Evolutionary conservation across 1,140 invertebrate genomes (phyloP), one percentile per base, ranked within the genome.

Genomic region (Tyrophagus putrescentiae): DNA sequence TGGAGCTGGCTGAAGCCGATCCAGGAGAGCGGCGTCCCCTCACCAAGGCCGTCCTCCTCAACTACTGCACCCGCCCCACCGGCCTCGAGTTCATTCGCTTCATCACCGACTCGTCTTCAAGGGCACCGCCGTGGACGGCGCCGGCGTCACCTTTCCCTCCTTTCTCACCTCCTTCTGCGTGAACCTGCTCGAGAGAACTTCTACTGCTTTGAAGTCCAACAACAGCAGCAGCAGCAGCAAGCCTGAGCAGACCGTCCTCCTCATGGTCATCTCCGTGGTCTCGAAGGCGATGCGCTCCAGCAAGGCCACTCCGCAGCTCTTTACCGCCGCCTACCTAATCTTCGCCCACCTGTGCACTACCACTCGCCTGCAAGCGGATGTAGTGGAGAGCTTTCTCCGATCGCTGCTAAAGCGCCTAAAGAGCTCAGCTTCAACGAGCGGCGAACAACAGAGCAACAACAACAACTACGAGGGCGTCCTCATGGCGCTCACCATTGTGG

Each of bases 1-100:
- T 94, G 87, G 87, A 72, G 79, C 65, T 94, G 87, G 84, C 69
- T 94, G 13, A 69, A 76, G 23, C 70, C 77, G 1, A 62, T 87
- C 0, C 83, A 90, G 70, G 85, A 83, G 69, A 72, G 79, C 31
- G 84, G 85, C 16, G 70, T 82, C 13, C 78, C 81, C 69, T 93
- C 23, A 71, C 84, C 0, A 82, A 84, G 65, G 72, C 77, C 27
- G 76, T 79, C n/a, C 70, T 93, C 9, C 73, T 85, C 3, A 84
- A 83, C 67, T 80, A 82, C 62, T 82, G 83, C 64, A 74, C 77
- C 2, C 77, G 76, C 9, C 80, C 87, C 68, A 73, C 76, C 25
- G 76, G 75, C 18, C 1, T 31, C 7, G 52, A 54, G 21, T 82
- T 91, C 31, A 67, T 91, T 13, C 78, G 82, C 65, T 82, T 85